Evolutionary conservation across 2,113 vertebrate genomes (phyloP).

Genomic region (Pterophyllum scalare): DNA sequence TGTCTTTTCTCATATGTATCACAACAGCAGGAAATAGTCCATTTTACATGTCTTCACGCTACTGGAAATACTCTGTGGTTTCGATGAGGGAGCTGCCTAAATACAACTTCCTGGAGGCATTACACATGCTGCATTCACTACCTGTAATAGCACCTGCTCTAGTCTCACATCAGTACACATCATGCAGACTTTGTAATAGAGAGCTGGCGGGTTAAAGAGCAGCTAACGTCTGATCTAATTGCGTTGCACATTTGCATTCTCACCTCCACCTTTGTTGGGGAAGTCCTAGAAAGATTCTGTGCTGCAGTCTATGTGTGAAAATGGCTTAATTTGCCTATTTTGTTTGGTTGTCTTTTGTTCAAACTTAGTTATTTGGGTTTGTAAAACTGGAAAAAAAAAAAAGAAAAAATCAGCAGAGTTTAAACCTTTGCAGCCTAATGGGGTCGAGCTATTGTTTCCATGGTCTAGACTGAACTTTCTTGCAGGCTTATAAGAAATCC

Average conservation of each 20-base stretch:
- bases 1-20: not conserved
- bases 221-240: not conserved
- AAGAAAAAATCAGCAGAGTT: not conserved
- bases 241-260: not conserved
- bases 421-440: not conserved
- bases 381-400: not conserved
- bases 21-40: not conserved
- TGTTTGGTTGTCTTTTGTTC: not conserved
- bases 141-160: not conserved
- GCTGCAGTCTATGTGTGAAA: not conserved
- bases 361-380: not conserved
- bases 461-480: not conserved
- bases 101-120: not conserved
- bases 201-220: not conserved
- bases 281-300: not conserved
- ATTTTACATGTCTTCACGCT: not conserved
- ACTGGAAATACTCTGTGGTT: not conserved
- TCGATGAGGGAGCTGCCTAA: not conserved
- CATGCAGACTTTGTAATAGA: not conserved
- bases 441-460: not conserved
- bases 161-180: not conserved
- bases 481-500: not conserved
- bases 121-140: not conserved
- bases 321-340: not conserved
- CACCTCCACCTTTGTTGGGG: not conserved